phyloP scores from a whole-genome alignment of 2,888 invertebrate genomes.

The Muscina levida region DNA sequence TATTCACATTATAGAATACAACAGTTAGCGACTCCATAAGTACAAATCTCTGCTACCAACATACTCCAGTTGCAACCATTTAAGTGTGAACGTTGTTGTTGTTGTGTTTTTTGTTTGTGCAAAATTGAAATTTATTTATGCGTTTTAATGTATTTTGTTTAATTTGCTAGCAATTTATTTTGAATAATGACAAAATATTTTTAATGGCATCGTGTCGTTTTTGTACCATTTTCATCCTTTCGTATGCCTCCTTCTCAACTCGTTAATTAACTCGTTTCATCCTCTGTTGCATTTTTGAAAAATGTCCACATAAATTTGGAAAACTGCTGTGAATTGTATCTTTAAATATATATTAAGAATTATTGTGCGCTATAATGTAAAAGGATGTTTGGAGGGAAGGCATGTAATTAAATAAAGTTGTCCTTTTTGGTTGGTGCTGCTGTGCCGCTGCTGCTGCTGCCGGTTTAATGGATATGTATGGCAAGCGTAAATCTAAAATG shows the following conservation, averaged over 20 bases:
- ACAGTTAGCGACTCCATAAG: too few relatives aligned
- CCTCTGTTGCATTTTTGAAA: conserved; percentile 10
- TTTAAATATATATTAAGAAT: conserved; percentile 6
- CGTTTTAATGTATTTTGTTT: conserved; percentile 55
- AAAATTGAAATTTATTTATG: conserved; percentile 25
- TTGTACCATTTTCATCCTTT: too few relatives aligned
- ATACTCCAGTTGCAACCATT: too few relatives aligned
- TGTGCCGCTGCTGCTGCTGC: too few relatives aligned
- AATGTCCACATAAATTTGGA: conserved; percentile 12
- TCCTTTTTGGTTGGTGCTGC: background rate
- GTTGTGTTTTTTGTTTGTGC: too few relatives aligned
- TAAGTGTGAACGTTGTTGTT: too few relatives aligned
- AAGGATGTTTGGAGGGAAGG: background rate
- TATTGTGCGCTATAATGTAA: background rate
- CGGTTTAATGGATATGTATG: background rate
- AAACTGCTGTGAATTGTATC: conserved; percentile 24
- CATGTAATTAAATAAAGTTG: conserved; percentile 12
- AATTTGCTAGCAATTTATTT: conserved; percentile 60
- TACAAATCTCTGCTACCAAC: too few relatives aligned
- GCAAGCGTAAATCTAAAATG: background rate
- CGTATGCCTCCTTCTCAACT: background rate
- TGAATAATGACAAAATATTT: conserved; percentile 45
- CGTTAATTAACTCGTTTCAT: conserved; percentile 31
- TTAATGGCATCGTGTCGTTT: background rate
- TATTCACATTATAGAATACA: too few relatives aligned